These are phyloP conservation scores for Platysternon megacephalum DNA, from an alignment of 2,113 vertebrate species.

Conservation along the genomic window DNA sequence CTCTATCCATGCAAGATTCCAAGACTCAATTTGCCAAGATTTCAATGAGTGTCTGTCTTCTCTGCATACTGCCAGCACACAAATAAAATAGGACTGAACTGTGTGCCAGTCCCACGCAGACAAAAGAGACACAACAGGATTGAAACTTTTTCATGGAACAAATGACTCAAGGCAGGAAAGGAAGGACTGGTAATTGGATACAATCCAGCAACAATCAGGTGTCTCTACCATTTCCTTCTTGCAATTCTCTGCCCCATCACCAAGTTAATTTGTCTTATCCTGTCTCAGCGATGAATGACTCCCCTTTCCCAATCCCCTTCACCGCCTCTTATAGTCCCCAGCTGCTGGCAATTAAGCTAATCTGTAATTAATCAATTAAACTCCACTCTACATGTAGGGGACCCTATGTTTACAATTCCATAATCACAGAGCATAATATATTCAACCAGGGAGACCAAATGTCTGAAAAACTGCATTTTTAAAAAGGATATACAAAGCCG, in stretches of 20 bases:
- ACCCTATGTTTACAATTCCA: neutral
- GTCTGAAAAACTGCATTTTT: neutral
- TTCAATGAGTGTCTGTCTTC: neutral
- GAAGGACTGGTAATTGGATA: neutral
- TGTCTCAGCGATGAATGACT: neutral
- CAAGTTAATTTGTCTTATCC: neutral
- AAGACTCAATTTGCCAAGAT: neutral
- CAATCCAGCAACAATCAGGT: neutral
- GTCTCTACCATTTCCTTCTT: neutral
- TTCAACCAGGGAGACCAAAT: neutral
- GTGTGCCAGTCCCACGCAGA: neutral
- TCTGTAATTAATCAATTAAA: neutral
- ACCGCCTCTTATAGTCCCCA: too few species aligned
- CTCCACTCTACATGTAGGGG: neutral
- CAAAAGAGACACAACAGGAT: neutral
- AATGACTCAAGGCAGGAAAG: neutral
- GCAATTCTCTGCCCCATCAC: neutral
- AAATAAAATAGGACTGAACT: neutral
- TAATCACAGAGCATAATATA: neutral
- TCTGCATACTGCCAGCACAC: neutral
- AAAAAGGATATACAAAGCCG: neutral
- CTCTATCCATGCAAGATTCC: neutral
- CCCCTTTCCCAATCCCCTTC: neutral
- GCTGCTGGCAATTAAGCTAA: neutral
- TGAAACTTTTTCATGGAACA: neutral